Base-by-base conservation (phyloP, 2,113 vertebrate species). In the Mungos mungo region DNA sequence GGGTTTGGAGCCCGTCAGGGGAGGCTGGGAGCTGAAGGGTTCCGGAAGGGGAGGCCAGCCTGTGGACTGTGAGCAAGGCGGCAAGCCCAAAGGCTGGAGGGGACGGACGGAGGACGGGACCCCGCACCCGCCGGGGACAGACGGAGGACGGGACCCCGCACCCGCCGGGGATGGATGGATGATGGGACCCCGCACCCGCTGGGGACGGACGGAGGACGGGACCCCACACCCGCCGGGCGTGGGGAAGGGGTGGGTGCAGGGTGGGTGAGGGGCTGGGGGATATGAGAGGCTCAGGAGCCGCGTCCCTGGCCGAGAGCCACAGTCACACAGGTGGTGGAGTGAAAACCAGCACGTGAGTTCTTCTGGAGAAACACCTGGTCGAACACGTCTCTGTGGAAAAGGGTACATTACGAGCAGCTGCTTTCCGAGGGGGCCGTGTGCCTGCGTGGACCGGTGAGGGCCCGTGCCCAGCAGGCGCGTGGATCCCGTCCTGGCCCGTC, bases 161-260 rank as follows among this genome's bases (percentile, higher is more conserved):
- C 38, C 38, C 4, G 38, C 38, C 4, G 45, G 45, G 29, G 15
- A 10, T 7, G 16, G 45, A 11, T 0, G 15, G 76, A 33, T 9
- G 81, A 11, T 4, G 4, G 57, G 18, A 2, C 10, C 25, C 29
- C 6, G 8, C 38, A 38, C 38, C 38, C 38, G 38, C 38, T 45
- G 45, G 45, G 29, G 29, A 10, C 8, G 16, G 45, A 11, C 1
- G 15, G 76, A 33, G 9, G 74, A 12, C 6, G 4, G 60, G 19
- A 2, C 10, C 25, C 29, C 4, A 31, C 41, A 50, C 15, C 80
- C 15, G 31, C 52, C 4, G 18, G 4, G 27, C 57, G 6, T 23
- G 5, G 33, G 29, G 21, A 3, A 38, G 2, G 0, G 0, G 0
- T 10, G 66, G 31, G 11, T 0, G 16, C 45, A 2, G 7, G 52